Evolutionary conservation across 2,113 vertebrate genomes (phyloP), one percentile per base, ranked within the genome.

Genomic region (Collichthys lucidus): DNA sequence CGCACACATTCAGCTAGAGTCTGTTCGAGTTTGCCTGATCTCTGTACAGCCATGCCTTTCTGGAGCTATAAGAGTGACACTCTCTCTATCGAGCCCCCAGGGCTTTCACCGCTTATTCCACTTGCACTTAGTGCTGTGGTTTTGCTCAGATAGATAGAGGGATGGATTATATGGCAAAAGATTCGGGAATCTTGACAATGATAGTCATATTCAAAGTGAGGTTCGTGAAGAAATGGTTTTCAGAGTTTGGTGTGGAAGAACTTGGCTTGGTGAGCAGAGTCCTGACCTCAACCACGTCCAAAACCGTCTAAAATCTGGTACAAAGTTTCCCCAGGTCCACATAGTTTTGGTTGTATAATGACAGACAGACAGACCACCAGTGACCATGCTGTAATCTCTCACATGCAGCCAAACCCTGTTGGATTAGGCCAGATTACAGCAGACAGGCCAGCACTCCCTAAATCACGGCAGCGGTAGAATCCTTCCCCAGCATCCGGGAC

Each of bases 341-440:
- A 46, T 46, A 24, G 12, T 15, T 24, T 46, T 22, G 26, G 40
- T 19, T 5, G 42, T 11, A 26, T 47, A 50, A 24, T 52, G 20
- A 66, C 56, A 44, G 77, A 57, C 24, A n/a, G 24, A 26, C 59
- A 49, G 74, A 68, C 46, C 80, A 42, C 15, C 74, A 59, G 74
- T 71, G 74, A 68, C 46, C 59, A 6, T 86, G 74, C 83, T 79
- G 77, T 94, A 89, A 93, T 91, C 87, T 80, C 50, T 80, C 62
- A 50, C 72, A 70, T 84, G 84, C 80, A 79, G 75, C 88, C 88
- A 87, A 90, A 88, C 59, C 66, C 75, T 26, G 56, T 47, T 74
- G 89, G 88, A 93, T 93, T 90, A 93, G 74, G 60, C 60, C 82
- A 88, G 91, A 93, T 93, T 93, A 93, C 82, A 86, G n/a, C 66